Percentiles rank a stretch among this genome's conserved stretches.
Conservation (phyloP, 2,113 vertebrate species). For the Pygoscelis antarcticus region DNA sequence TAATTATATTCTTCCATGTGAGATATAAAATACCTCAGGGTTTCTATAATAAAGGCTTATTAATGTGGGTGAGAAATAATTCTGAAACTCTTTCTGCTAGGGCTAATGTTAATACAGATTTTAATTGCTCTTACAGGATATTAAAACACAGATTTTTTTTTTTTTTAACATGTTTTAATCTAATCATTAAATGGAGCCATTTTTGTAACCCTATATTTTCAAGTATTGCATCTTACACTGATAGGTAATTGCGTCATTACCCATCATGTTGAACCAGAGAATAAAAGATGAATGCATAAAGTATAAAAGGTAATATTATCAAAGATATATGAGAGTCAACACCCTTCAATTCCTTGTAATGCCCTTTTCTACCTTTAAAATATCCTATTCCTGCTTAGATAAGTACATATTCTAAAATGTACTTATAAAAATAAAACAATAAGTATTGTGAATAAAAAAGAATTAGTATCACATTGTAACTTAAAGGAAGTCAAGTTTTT, state of each 20-base stretch:
- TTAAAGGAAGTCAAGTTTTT: neutral
- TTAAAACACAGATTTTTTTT: slow-evolving; percentile 54
- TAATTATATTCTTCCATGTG: slow-evolving; percentile 76
- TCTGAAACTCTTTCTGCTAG: slow-evolving; percentile 67
- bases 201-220: slow-evolving; percentile 50
- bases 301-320: neutral
- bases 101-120: slow-evolving; percentile 74
- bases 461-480: neutral
- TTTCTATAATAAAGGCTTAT: slow-evolving; percentile 75
- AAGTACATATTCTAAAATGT: neutral
- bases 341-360: neutral
- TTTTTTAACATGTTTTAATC: slow-evolving; percentile 35
- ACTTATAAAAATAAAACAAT: neutral
- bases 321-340: neutral
- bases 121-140: slow-evolving; percentile 72
- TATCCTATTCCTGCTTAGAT: neutral
- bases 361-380: neutral
- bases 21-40: slow-evolving; percentile 75
- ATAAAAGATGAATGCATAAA: neutral
- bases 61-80: slow-evolving; percentile 74
- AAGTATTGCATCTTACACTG: slow-evolving; percentile 5
- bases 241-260: neutral
- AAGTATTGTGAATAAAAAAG: neutral
- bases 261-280: neutral
- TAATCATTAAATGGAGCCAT: slow-evolving; percentile 53